phyloP scores from a whole-genome alignment of 2,113 vertebrate genomes.

The Platichthys stellatus region DNA sequence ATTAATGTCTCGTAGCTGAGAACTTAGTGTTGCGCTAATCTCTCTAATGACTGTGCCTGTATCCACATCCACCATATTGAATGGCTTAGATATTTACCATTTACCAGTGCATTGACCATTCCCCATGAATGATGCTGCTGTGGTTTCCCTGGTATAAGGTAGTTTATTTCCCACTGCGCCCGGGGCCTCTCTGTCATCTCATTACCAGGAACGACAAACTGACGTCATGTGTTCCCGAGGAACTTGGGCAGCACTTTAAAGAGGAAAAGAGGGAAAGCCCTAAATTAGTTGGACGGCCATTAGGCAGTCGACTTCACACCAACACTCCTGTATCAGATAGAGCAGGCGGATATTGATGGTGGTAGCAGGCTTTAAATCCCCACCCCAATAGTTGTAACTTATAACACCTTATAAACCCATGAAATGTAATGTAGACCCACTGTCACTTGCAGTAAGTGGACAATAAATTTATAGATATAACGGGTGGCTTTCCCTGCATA shows the following conservation, averaged over 20 bases:
- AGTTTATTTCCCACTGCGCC: conserved; percentile 20
- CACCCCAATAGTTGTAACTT: conserved; percentile 8
- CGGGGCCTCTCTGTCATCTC: conserved; percentile 37
- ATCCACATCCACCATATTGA: neutral
- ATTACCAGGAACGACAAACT: conserved; percentile 45
- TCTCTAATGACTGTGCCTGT: neutral
- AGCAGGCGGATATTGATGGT: neutral
- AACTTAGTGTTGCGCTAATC: too few species aligned
- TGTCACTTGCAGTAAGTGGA: conserved; percentile 20
- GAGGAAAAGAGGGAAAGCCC: conserved; percentile 28
- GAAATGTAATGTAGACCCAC: neutral
- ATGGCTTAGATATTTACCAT: neutral
- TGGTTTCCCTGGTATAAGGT: conserved; percentile 8
- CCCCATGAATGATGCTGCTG: conserved; percentile 12
- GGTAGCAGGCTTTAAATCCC: neutral
- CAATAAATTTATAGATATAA: neutral
- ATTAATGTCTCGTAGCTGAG: neutral
- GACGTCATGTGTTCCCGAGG: conserved; percentile 51
- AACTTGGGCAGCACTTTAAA: conserved; percentile 48
- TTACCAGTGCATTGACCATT: neutral
- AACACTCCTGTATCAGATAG: neutral
- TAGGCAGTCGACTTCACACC: conserved; percentile 3
- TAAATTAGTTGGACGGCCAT: conserved; percentile 46
- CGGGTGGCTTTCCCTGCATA: conserved; percentile 29
- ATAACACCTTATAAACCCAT: conserved; percentile 24